Percentiles rank a stretch among this genome's conserved stretches.
Conservation (phyloP, 2,888 invertebrate genomes). For the Melanostoma mellinum region DNA sequence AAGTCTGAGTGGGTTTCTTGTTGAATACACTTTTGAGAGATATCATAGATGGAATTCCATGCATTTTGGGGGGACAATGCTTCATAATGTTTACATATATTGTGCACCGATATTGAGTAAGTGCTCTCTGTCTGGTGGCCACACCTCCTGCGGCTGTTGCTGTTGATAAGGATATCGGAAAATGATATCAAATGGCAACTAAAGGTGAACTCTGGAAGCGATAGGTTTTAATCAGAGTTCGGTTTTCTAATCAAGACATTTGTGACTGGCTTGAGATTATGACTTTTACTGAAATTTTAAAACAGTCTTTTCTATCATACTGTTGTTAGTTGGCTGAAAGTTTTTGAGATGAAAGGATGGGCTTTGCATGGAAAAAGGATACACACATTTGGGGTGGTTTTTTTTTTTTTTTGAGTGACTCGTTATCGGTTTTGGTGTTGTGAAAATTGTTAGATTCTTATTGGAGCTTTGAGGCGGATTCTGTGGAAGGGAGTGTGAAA, state of each 20-base stretch:
- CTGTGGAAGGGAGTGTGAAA: too few relatives aligned
- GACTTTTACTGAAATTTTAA: background rate
- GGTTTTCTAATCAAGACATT: constrained; percentile 50
- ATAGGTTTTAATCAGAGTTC: constrained; percentile 52
- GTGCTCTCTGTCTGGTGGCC: constrained; percentile 4
- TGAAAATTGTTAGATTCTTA: too few relatives aligned
- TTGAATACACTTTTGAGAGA: constrained; percentile 2
- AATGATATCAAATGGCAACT: constrained; percentile 62
- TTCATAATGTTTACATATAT: background rate
- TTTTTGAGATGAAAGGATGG: constrained; percentile 59
- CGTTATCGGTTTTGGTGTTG: too few relatives aligned
- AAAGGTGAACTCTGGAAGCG: constrained; percentile 60
- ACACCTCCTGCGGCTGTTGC: constrained; percentile 33
- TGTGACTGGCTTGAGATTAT: constrained; percentile 20
- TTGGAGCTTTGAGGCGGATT: too few relatives aligned
- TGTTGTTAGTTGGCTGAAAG: constrained; percentile 53
- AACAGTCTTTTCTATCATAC: background rate
- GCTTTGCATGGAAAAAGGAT: background rate
- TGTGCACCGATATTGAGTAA: constrained; percentile 24
- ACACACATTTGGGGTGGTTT: background rate
- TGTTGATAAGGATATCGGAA: constrained; percentile 60
- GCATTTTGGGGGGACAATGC: constrained; percentile 15
- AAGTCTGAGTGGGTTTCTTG: constrained; percentile 36
- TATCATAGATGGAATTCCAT: constrained; percentile 44
- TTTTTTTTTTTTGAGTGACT: background rate